Base-by-base conservation (phyloP, 37 sponge, comb jelly and placozoan genomes). In the Bolinopsis microptera region DNA sequence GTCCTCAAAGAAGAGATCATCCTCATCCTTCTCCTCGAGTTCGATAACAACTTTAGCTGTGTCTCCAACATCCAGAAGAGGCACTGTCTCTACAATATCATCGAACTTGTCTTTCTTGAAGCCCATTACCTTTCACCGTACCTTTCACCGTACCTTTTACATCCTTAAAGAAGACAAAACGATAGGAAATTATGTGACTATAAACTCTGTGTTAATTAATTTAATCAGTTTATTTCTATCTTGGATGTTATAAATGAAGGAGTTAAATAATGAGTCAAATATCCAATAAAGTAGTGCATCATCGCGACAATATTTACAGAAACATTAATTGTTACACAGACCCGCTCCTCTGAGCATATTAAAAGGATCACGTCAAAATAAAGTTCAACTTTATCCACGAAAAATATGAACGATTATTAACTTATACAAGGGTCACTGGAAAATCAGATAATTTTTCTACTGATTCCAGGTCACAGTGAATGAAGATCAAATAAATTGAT, bases 31-130 rank as follows among this genome's bases (percentile, higher is more conserved):
- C 0, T 86, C 90, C 90, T 86, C 90, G 0, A 86, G 27, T 26
- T 86, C 90, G 0, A 86, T 38, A 39, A 25, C 9, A 26, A 86
- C 48, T 38, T 86, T 40, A 3, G 90, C 35, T 3, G 41, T 36
- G 28, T 86, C 90, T 24, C 90, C 90, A 13, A 86, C 90, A 0
- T 40, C 90, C 0, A 86, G 41, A 41, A 86, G 90, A 41, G 90
- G 90, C 40, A 86, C 32, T 1, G 83, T 35, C 8, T 82, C 83
- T 5, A 72, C 75, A 18, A 48, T 48, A 21, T 72, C 75, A 72
- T 72, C 75, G 18, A 72, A 72, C 61, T 48, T 48, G 61, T 48
- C 61, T 48, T 48, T 48, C 61, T 48, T 48, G 61, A 48, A 48
- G 13, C 5, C 61, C 61, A 48, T 48, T 13, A 5, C 61, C 5